phyloP scores from a whole-genome alignment of 30 jellyfish, hydroid and myxozoan genomes.

The Turritopsis dohrnii region DNA sequence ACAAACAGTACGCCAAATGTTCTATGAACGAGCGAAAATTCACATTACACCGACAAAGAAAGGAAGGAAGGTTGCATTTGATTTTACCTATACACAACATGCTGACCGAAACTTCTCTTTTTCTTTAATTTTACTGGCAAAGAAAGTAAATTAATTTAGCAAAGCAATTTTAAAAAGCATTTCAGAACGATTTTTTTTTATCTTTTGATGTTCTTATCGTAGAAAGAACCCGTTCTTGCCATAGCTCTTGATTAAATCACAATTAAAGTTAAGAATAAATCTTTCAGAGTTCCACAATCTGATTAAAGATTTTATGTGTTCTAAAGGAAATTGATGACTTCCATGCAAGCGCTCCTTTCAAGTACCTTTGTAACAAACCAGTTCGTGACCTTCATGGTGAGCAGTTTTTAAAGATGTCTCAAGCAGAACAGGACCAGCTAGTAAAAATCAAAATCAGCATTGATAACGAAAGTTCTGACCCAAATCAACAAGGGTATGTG shows the following conservation, averaged over 20 bases:
- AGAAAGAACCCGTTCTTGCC: too few relatives aligned
- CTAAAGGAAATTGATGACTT: conserved; percentile 87
- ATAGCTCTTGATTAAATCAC: too few relatives aligned
- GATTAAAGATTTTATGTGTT: too few relatives aligned
- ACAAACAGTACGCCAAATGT: conserved; percentile 77
- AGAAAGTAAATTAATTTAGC: too few relatives aligned
- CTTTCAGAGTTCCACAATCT: too few relatives aligned
- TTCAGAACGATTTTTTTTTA: too few relatives aligned
- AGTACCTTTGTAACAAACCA: conserved; percentile 85
- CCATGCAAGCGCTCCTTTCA: conserved; percentile 80
- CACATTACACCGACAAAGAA: conserved; percentile 77
- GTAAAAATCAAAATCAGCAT: conserved; percentile 60
- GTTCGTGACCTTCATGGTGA: conserved; percentile 92
- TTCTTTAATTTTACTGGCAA: too few relatives aligned
- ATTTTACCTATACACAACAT: neutral
- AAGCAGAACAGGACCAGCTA: conserved; percentile 87
- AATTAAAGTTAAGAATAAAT: too few relatives aligned
- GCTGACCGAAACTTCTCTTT: too few relatives aligned
- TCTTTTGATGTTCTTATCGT: too few relatives aligned
- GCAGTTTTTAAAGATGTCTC: conserved; percentile 85
- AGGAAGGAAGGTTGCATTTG: conserved; percentile 73
- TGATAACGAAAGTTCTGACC: conserved; percentile 34
- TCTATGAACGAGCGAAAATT: conserved; percentile 76
- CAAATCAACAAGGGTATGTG: conserved; percentile 7
- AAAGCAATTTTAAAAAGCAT: too few relatives aligned